Evolutionary conservation across 2,113 vertebrate genomes (phyloP), one percentile per base, ranked within the genome.

Genomic region (Microcebus lehilahytsara): DNA sequence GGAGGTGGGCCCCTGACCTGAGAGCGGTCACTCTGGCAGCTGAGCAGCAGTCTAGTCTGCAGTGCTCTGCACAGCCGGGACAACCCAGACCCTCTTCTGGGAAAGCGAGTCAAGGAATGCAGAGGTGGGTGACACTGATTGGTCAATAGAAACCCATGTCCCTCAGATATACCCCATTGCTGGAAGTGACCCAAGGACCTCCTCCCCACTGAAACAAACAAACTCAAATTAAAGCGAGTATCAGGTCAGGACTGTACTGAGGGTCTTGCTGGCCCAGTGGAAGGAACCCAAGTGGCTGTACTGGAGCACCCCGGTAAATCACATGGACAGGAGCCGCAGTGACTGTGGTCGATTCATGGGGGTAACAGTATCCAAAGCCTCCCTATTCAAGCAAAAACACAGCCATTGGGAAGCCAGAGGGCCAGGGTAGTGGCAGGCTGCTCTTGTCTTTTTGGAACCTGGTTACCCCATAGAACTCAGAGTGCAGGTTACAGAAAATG

Each of bases 341-440:
- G 46, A 32, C 8, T 3, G 10, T 6, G 20, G 16, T 30, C 1
- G 5, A 64, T 10, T 32, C 34, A 13, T 4, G 32, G 5, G 2
- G 37, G 20, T 71, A 23, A 49, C 34, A 40, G 66, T 6, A 25
- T 5, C 20, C 60, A 34, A 25, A 19, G 2, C 13, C 32, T 40
- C 46, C 42, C 42, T 32, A 9, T 40, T 62, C 4, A 1, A 11
- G 20, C 25, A 40, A 46, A 86, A 2, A 30, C 13, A 30, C 17
- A 32, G 37, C 10, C 34, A 27, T 5, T 6, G 16, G 7, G 53
- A 32, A 64, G 40, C 13, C 0, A 51, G 46, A 56, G 42, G 22
- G 77, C 30, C n/a, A 53, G 42, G 19, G 32, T 11, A 62, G 34
- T 17, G 23, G 13, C 1, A 49, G 37, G 51, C 40, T 30, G 40